A percentile compares a stretch with the other conserved stretches of the same genome.
Conservation (phyloP, 1,140 invertebrate genomes). For the Notospermus geniculatus region DNA sequence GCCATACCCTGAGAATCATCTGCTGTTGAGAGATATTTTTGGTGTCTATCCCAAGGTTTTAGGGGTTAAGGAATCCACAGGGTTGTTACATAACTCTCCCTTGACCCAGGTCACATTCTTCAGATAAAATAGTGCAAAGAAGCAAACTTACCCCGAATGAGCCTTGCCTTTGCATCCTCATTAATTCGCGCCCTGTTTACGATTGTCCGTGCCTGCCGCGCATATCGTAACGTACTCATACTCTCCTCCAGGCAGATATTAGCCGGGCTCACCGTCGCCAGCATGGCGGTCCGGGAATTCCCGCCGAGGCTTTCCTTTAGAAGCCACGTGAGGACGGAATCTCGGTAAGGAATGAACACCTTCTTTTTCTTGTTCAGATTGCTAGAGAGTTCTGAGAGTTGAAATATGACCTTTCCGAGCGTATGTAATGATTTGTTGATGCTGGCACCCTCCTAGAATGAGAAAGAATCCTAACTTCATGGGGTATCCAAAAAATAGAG, state of each 20-base stretch:
- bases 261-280: slow-evolving; percentile 72
- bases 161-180: slow-evolving; percentile 86
- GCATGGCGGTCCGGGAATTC: slow-evolving; percentile 92
- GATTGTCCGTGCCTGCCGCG: slow-evolving; percentile 50
- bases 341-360: slow-evolving; percentile 79
- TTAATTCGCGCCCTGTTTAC: slow-evolving; percentile 53
- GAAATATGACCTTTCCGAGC: slow-evolving; percentile 77
- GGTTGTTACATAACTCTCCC: too few species aligned
- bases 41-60: too few species aligned
- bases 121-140: too few species aligned
- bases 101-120: too few species aligned
- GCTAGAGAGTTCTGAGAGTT: slow-evolving; percentile 59
- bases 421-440: slow-evolving; percentile 79
- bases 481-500: too few species aligned
- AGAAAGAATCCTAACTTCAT: background rate
- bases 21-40: too few species aligned
- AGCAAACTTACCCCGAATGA: slow-evolving; percentile 79
- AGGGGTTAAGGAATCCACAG: too few species aligned
- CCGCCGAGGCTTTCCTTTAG: slow-evolving; percentile 90
- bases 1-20: too few species aligned
- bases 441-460: slow-evolving; percentile 70
- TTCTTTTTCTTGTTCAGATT: slow-evolving; percentile 56
- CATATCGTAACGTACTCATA: slow-evolving; percentile 76
- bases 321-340: slow-evolving; percentile 88
- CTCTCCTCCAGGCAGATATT: slow-evolving; percentile 76